Evolutionary conservation across 30 jellyfish, hydroid and myxozoan species (phyloP), one percentile per base, ranked within the genome.

Genomic region (Rhopilema esculentum): DNA sequence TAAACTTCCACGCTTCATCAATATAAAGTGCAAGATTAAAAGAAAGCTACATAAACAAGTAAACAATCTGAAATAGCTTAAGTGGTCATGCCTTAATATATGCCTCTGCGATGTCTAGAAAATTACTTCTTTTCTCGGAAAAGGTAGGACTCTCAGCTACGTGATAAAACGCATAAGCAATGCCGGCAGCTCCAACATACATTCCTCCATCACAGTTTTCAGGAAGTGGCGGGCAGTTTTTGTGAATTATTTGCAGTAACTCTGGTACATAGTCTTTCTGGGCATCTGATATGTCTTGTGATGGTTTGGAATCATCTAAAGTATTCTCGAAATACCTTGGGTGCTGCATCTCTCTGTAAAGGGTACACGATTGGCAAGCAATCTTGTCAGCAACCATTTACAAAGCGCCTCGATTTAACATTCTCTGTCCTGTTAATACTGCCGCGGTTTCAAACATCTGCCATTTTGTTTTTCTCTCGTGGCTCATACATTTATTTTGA

Each of bases 181-280:
- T 91, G 20, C 99, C 99, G 8, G 97, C 98, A 4, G 98, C 99
- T 17, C 99, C 99, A 69, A 95, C 98, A 72, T 95, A 95, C 85
- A 95, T 50, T 16, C 84, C 99, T 12, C 99, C 99, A 9, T 91
- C 98, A 70, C 98, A 91, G 83, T 91, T 91, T 52, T 95, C 99
- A 1, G 98, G 91, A 12, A 87, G 68, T 15, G 99, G 96, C 1
- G 99, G 97, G 66, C 99, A 90, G 68, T 95, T 95, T 65, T 95
- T 95, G 72, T 87, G 83, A 30, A 95, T 95, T 12, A 91, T 95
- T 63, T 87, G 93, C 72, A 95, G 84, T 49, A 95, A 66, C 28
- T 86, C 97, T 4, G 99, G 97, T n/a, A 95, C 99, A 72, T 91
- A 91, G 23, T 91, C 98, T 40, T 85, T 95, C 82, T 95, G 99